Base-by-base conservation (phyloP, 2,888 invertebrate species). In the Galerucella pusilla region DNA sequence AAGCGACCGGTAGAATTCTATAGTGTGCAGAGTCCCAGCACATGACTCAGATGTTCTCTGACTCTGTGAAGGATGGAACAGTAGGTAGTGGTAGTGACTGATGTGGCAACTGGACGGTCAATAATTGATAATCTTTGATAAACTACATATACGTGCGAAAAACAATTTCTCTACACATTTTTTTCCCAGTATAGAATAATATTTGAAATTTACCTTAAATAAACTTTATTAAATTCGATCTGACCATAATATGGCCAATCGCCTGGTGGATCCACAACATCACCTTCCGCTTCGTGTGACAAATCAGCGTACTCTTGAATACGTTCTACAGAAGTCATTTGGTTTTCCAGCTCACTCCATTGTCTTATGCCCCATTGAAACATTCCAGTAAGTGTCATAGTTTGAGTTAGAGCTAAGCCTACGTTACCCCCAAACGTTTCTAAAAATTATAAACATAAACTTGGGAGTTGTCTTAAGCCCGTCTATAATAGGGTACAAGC, bases 311-410 rank as follows among this genome's bases (percentile, higher is more conserved):
- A 97, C 83, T 97, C 96, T 10, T 95, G 82, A 16, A 94, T 91
- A 86, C 97, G 91, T 88, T 98, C 98, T 0, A 98, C 97, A 12
- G 95, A 94, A 4, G 95, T 96, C 95, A 96, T 95, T 81, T 93
- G 94, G 84, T 96, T 96, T 85, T 87, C 87, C 67, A 88, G 73
- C 79, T 88, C 87, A 60, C 85, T 86, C 85, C 86, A 87, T 76
- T 88, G 87, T 20, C 87, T 79, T 92, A 97, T 96, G 35, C 96
- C 96, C 97, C 97, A 98, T 85, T 94, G 94, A 86, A 94, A 92
- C 92, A 93, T 92, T 60, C 88, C 88, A 1, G 85, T 86, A 61
- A 88, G 78, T n/a, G 82, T 81, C 46, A 87, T 80, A 0, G 86
- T 81, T 81, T 88, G 88, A 1, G 88, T 88, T 68, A 88, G 85